Evolutionary conservation across 1,140 invertebrate genomes (phyloP).

Genomic region (Neodiprion virginianus): DNA sequence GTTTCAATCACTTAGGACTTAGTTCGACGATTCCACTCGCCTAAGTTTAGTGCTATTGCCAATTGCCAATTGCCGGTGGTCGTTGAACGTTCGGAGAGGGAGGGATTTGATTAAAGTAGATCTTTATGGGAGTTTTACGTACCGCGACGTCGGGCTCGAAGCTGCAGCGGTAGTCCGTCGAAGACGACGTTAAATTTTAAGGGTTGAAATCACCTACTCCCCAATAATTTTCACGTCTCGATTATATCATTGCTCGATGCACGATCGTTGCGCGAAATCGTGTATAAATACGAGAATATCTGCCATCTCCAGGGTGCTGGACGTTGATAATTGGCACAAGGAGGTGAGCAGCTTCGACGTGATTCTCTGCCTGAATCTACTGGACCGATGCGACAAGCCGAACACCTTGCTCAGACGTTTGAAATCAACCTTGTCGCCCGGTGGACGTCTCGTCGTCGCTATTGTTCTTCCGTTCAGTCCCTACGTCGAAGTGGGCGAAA

Average conservation of each 20-base stretch:
- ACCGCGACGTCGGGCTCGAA: slow-evolving; percentile 10
- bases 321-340: slow-evolving; percentile 76
- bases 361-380: slow-evolving; percentile 86
- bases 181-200: too few species aligned
- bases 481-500: slow-evolving; percentile 83
- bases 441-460: slow-evolving; percentile 79
- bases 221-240: too few species aligned
- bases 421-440: slow-evolving; percentile 67
- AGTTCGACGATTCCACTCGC: too few species aligned
- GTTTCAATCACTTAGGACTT: background rate
- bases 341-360: slow-evolving; percentile 72
- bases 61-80: background rate
- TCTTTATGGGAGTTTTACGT: slow-evolving; percentile 45
- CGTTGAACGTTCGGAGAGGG: background rate
- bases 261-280: background rate
- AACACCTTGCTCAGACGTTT: slow-evolving; percentile 76
- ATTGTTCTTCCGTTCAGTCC: slow-evolving; percentile 88
- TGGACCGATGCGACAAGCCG: slow-evolving; percentile 88
- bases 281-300: background rate
- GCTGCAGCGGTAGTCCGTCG: slow-evolving; percentile 4
- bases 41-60: background rate
- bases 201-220: too few species aligned
- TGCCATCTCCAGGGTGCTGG: slow-evolving; percentile 71
- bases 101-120: slow-evolving; percentile 42
- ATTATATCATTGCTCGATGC: background rate